phyloP scores from a whole-genome alignment of 92 coral and sea anemone species.

The Zoanthus sansibaricus region DNA sequence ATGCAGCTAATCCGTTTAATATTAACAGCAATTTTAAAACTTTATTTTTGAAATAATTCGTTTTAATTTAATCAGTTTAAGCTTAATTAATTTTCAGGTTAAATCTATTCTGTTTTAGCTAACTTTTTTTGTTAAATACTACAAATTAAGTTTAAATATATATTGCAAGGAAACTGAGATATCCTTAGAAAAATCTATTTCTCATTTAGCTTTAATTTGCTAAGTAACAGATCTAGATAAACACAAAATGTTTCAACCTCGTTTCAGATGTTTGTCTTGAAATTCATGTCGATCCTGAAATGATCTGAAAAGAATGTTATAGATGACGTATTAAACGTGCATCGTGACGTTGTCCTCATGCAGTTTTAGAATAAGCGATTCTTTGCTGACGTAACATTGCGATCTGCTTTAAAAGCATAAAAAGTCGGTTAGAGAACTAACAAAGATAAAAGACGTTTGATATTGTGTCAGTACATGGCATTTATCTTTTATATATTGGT shows the following conservation, averaged over 20 bases:
- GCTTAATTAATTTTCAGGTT: background rate
- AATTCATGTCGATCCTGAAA: slow-evolving; percentile 60
- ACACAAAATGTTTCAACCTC: slow-evolving; percentile 37
- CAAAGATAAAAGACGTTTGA: background rate
- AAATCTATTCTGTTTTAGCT: background rate
- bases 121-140: background rate
- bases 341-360: background rate
- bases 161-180: background rate
- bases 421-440: background rate
- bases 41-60: background rate
- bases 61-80: background rate
- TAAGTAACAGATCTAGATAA: background rate
- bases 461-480: no score
- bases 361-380: background rate
- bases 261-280: slow-evolving; percentile 48
- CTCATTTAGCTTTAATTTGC: background rate
- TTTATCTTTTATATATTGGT: no score
- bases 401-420: no score
- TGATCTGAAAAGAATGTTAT: slow-evolving; percentile 73
- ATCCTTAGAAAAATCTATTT: background rate
- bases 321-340: slow-evolving; percentile 34
- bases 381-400: no score
- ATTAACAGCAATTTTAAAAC: background rate
- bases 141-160: background rate
- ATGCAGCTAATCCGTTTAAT: background rate